Evolutionary conservation across 2,113 vertebrate species (phyloP), one percentile per base, ranked within the genome.

Genomic region (Diphyllodes magnificus): DNA sequence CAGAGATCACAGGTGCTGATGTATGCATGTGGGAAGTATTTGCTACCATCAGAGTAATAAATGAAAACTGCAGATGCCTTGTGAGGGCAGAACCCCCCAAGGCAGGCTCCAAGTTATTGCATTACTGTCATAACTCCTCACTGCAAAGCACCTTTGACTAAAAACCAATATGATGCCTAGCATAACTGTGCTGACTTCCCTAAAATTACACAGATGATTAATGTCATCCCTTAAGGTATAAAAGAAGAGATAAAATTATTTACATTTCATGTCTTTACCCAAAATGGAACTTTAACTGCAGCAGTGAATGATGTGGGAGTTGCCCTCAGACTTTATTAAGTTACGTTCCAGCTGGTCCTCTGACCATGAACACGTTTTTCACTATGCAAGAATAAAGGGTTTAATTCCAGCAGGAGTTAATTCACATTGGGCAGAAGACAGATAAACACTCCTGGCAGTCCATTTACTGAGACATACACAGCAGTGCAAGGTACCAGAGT

Each of bases 141-240:
- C 91, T 91, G 80, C 81, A 91, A 68, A 93, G 71, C 40, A 86
- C 63, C 71, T 90, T 65, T 86, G 68, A 88, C 68, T 83, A 91
- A 86, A 88, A 86, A 47, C 42, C 60, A 68, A 1, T 78, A 33
- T 59, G 59, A 81, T 51, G 73, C 83, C 76, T 35, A 82, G 61
- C 53, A 66, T 59, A 88, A 59, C 83, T 88, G 83, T 90, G 49
- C 65, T n/a, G 77, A 68, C 78, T 91, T 61, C 64, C 54, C 76
- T 91, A 77, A 83, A 93, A 91, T 86, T 75, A 84, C 83, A 92
- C 88, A 84, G 49, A 35, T 88, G 76, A 94, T 86, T 91, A 87
- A 92, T 79, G 77, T 30, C 51, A 9, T 57, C 77, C 95, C 65
- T 84, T 51, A 89, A 83, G 92, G 86, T 57, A 92, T 14, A 30